Conservation (phyloP, 2,113 vertebrate genomes). For the Myrmecophaga tridactyla region DNA sequence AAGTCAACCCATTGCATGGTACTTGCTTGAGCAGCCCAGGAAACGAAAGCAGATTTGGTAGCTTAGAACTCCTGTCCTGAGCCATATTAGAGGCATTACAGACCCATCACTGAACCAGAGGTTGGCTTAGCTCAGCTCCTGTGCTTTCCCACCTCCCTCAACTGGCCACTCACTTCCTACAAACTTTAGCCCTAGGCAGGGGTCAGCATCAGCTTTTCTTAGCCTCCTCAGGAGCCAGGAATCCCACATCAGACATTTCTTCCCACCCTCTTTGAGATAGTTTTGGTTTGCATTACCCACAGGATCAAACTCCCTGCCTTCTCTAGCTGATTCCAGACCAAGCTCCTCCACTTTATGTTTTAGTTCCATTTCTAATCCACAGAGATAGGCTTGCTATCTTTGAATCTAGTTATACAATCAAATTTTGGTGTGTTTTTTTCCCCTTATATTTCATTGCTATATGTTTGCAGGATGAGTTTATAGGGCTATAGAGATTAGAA, state of each 20-base stretch:
- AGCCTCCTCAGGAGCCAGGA: background rate
- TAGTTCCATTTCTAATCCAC: background rate
- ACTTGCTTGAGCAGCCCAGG: too few relatives aligned
- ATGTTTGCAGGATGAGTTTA: background rate
- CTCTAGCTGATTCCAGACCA: background rate
- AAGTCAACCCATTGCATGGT: too few relatives aligned
- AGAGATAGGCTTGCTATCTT: background rate
- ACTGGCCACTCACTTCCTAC: fast-evolving
- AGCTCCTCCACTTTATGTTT: background rate
- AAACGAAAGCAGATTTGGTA: too few relatives aligned
- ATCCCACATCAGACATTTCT: background rate
- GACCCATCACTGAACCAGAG: background rate
- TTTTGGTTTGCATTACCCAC: background rate
- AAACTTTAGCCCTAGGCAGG: background rate
- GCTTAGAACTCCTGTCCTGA: background rate
- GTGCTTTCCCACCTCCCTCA: background rate
- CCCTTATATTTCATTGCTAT: background rate
- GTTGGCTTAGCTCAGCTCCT: background rate
- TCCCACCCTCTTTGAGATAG: background rate
- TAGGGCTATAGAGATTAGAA: background rate
- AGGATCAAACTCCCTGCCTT: too few relatives aligned
- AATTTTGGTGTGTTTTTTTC: too few relatives aligned
- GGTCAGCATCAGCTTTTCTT: background rate
- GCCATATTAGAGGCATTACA: background rate
- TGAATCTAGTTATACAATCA: background rate